phyloP scores from a whole-genome alignment of 2,113 vertebrate genomes.

The Suricata suricatta region DNA sequence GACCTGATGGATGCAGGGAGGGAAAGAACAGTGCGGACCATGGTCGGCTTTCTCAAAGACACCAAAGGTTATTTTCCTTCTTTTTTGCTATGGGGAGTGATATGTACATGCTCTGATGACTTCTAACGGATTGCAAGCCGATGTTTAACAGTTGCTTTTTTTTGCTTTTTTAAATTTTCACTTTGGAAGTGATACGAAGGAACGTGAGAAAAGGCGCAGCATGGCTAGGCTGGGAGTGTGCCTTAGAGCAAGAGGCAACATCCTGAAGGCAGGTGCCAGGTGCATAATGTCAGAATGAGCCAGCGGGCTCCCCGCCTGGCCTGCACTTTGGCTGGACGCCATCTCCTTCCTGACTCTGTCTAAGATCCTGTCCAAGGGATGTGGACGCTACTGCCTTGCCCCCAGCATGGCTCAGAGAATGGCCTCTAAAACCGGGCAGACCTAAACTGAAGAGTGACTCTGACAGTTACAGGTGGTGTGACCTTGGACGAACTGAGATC shows the following conservation, averaged over 20 bases:
- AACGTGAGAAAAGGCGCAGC: neutral
- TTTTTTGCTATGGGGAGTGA: neutral
- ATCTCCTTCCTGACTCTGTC: neutral
- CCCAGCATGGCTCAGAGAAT: neutral
- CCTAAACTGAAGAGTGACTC: neutral
- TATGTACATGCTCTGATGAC: neutral
- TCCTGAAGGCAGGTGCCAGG: neutral
- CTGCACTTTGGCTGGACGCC: neutral
- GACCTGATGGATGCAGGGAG: neutral
- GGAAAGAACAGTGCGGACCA: neutral
- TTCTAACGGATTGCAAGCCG: neutral
- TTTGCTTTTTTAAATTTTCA: slow-evolving; percentile 20
- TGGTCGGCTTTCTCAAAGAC: neutral
- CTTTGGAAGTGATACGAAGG: neutral
- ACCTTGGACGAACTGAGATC: neutral
- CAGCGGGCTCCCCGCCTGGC: neutral
- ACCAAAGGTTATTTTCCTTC: neutral
- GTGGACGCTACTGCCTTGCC: neutral
- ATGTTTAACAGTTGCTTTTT: neutral
- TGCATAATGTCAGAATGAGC: neutral
- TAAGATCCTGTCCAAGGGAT: neutral
- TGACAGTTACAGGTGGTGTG: neutral
- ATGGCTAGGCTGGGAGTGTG: neutral
- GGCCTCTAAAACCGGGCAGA: neutral
- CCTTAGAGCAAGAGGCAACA: neutral